Evolutionary conservation across 2,113 vertebrate genomes (phyloP), one percentile per base, ranked within the genome.

Genomic region (Neolamprologus modestus): DNA sequence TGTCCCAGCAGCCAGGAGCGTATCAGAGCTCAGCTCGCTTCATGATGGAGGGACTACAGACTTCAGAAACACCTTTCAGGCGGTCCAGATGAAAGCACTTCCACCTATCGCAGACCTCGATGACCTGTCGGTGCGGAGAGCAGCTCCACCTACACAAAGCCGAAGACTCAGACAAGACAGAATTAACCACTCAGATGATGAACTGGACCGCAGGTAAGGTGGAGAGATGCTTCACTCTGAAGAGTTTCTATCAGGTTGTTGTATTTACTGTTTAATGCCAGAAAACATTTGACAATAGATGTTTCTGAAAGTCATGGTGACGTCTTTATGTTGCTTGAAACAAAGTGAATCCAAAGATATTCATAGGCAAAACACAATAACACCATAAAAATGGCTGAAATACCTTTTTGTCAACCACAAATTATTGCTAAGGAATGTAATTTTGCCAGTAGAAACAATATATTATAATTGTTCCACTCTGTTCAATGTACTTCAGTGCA

Each of bases 11-110:
- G 98, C 98, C 92, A 97, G 97, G 83, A 99, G 98, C 94, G 88
- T 99, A 42, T 99, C 98, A 2, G 99, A 99, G 92, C 97, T 99
- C 88, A 99, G 98, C 95, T 99, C 99, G 3, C 96, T 99, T 89
- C 99, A 99, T 0, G 98, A 99, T 0, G 98, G 97, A 0, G 97
- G 97, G 0, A 97, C 96, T 52, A 17, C 95, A 66, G 97, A 96
- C 57, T 99, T 98, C 95, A 97, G 97, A 79, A 98, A 98, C 86
- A 96, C 97, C 55, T 99, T 98, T 92, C 97, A 97, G 40, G 97
- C 97, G 83, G 94, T 96, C 55, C 97, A 98, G 83, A 97, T 97
- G 95, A 98, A 98, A 88, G 97, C 97, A 2, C 96, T 99, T 45
- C 97, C 98, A 0, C 92, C 97, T 68, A 97, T 98, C 0, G 92